Base-by-base conservation (phyloP, 1,140 invertebrate genomes). In the Drosophila repletoides region DNA sequence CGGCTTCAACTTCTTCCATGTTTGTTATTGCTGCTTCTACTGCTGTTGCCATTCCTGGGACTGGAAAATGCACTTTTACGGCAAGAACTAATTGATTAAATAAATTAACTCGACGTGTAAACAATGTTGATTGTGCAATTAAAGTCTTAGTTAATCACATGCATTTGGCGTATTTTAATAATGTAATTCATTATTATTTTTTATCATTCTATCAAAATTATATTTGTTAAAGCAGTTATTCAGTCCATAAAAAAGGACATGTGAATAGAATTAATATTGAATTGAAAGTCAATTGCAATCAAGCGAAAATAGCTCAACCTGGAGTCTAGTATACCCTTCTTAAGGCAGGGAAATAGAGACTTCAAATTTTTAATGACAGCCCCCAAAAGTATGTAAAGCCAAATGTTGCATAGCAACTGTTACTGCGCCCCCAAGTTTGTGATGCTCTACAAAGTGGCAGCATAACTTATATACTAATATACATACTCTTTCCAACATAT, bases 51-150 rank as follows among this genome's bases (percentile, higher is more conserved):
- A 9, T n/a, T 45, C 24, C 38, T 48, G 68, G 21, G 12, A 10
- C 75, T 86, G 75, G 79, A 70, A 86, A 83, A 84, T 79, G 80
- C n/a, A n/a, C n/a, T n/a, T 84, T 84, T 86, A 77, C 80, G 41
- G 53, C 70, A 72, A 75, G 84, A 84, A 84, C 86, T 84, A 84
- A 84, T 84, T 84, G 80, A 84, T 84, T 84, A n/a, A n/a, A n/a
- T n/a, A n/a, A n/a, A n/a, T n/a, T n/a, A n/a, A n/a, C n/a, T n/a
- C n/a, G n/a, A n/a, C n/a, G n/a, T n/a, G n/a, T n/a, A n/a, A n/a
- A n/a, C n/a, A n/a, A n/a, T 28, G 15, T 56, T 29, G 17, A 56
- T 49, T 48, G 41, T 49, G 21, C 63, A 65, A 59, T 65, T 33
- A 59, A 41, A 24, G 22, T 24, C n/a, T 14, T 19, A 56, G 51